Evolutionary conservation across 2,113 vertebrate genomes (phyloP).

Genomic region (Gobius niger): DNA sequence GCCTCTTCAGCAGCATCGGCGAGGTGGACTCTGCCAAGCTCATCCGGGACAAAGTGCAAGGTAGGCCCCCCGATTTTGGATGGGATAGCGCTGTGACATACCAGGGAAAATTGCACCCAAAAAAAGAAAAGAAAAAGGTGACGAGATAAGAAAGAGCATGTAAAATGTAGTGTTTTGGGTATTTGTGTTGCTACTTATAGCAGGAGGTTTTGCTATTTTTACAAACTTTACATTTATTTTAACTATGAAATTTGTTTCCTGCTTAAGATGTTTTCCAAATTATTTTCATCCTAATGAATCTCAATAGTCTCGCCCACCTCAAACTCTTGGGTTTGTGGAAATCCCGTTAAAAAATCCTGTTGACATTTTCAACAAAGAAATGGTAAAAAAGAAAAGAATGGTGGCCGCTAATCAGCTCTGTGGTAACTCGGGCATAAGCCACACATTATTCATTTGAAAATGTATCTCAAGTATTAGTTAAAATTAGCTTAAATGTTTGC

Average conservation of each 20-base stretch:
- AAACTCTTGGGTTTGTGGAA: no score
- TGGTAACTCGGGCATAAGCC: no score
- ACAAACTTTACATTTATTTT: constrained; percentile 15
- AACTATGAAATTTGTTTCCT: constrained; percentile 26
- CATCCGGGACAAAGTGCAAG: constrained; percentile 98
- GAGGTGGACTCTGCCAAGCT: constrained; percentile 97
- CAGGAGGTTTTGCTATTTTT: background rate
- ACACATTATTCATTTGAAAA: no score
- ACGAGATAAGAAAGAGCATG: constrained; percentile 2
- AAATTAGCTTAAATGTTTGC: no score
- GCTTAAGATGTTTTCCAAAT: constrained; percentile 22
- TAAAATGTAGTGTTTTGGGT: background rate
- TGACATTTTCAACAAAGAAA: no score
- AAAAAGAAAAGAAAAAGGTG: background rate
- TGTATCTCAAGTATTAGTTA: no score
- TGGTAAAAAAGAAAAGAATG: no score
- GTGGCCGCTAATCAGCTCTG: no score
- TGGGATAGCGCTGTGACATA: constrained; percentile 5
- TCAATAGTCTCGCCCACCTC: no score
- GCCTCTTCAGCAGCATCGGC: constrained; percentile 96
- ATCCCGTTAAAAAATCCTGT: no score
- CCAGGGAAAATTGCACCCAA: background rate
- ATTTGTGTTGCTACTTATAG: constrained; percentile 14
- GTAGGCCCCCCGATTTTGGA: constrained; percentile 67
- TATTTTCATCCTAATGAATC: constrained; percentile 21